Evolutionary conservation across 2,888 invertebrate genomes (phyloP).

Genomic region (Agrotis puta): DNA sequence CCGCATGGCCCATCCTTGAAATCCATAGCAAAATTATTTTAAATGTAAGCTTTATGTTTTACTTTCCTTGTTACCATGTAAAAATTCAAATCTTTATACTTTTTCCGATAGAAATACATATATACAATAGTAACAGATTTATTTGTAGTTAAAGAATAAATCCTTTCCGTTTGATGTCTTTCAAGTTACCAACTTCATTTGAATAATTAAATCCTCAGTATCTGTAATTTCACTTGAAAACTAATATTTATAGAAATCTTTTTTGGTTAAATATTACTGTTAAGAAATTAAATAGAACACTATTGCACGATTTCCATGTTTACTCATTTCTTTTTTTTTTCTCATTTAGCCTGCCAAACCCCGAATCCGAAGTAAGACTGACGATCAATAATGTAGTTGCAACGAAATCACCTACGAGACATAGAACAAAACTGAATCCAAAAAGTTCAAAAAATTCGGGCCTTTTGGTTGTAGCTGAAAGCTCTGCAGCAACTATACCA

Average conservation of each 20-base stretch:
- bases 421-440: slow-evolving; percentile 70
- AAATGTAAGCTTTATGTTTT: no score
- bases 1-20: no score
- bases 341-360: slow-evolving; percentile 67
- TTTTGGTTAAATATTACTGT: background rate
- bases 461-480: slow-evolving; percentile 71
- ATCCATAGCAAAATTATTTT: no score
- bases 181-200: no score
- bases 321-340: background rate
- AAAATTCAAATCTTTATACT: background rate
- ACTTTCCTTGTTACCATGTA: background rate
- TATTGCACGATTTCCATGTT: background rate
- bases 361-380: slow-evolving; percentile 65
- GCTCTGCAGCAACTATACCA: slow-evolving; percentile 59
- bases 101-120: no score
- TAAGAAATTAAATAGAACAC: background rate
- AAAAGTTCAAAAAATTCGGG: slow-evolving; percentile 71
- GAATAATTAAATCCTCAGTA: no score
- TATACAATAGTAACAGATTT: no score
- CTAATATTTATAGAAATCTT: background rate
- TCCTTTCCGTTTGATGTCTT: background rate
- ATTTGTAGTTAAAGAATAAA: background rate
- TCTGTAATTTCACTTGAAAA: background rate
- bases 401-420: slow-evolving; percentile 63
- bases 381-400: slow-evolving; percentile 49